Evolutionary conservation across 2,888 invertebrate species (phyloP), one percentile per base, ranked within the genome.

Genomic region (Saturnia pavonia): DNA sequence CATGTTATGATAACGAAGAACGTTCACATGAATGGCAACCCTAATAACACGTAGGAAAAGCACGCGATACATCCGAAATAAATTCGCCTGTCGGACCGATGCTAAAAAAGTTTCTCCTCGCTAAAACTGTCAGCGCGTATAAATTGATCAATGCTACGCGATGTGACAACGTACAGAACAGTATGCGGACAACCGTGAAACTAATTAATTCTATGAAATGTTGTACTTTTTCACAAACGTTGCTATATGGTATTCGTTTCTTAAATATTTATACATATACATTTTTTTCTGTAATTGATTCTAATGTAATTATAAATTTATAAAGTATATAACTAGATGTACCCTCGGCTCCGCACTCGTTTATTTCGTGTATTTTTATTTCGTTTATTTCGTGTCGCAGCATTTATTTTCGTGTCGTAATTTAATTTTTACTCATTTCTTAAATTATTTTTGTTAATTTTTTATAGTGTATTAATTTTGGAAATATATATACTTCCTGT

Each of bases 61-160:
- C 73, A 68, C 76, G 45, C 74, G 73, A 72, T 76, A 75, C 70
- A 76, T 80, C 82, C 77, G 80, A 80, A 81, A 81, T 81, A 80
- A 79, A 72, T 69, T 72, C 70, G 69, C 60, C 78, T 79, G 75
- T 77, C 82, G 81, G 80, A 84, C 80, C 82, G 82, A 78, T 79
- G 78, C 82, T 82, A 82, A 83, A 83, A 81, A 79, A 79, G 82
- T 77, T 82, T 78, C 80, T 82, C 75, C 78, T 74, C 82, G 85
- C 88, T 89, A 84, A 88, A 88, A 85, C 77, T 87, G 90, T 90
- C 89, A 78, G 78, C 82, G 77, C 81, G 81, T 79, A 85, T 84
- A 83, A 77, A 82, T 82, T 86, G 83, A 91, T 89, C 83, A 82
- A 88, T 87, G 82, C 80, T 79, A 84, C 76, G 80, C 75, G 77